Evolutionary conservation across 2,888 invertebrate species (phyloP).

Genomic region (Nymphalis c-album): DNA sequence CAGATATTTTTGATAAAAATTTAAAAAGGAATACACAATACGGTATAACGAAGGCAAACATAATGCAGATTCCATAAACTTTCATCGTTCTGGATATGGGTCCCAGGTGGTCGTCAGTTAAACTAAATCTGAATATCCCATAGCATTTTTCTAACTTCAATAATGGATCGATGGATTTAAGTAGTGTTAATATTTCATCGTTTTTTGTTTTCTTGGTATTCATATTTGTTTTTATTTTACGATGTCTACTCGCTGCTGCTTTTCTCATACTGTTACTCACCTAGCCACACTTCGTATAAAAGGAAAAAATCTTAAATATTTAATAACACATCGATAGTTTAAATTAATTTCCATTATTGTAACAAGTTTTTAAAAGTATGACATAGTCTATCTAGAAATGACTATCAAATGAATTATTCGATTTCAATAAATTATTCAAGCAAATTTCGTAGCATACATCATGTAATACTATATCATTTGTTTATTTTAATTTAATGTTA

Average conservation of each 20-base stretch:
- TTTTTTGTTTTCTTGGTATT: neutral
- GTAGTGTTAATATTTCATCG: neutral
- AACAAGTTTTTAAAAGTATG: neutral
- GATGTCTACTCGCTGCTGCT: no score
- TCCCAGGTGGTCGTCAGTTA: constrained; percentile 7
- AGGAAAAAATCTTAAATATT: neutral
- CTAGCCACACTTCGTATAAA: no score
- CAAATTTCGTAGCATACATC: neutral
- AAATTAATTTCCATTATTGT: neutral
- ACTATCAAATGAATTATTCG: neutral
- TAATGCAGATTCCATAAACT: constrained; percentile 4
- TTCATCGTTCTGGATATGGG: constrained; percentile 13
- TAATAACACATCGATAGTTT: neutral
- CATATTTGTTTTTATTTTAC: neutral
- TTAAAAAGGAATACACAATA: neutral
- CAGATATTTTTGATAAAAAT: neutral
- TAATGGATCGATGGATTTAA: constrained; percentile 6
- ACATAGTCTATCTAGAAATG: neutral
- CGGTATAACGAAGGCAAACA: neutral
- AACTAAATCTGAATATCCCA: constrained; percentile 19
- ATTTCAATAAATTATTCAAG: neutral
- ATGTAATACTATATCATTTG: no score
- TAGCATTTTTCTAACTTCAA: constrained; percentile 16
- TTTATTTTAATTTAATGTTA: no score
- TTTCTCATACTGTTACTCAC: no score